Percentiles rank a stretch among this genome's conserved stretches.
Evolutionary conservation across 2,113 vertebrate genomes (phyloP).

Genomic region (Diphyllodes magnificus): DNA sequence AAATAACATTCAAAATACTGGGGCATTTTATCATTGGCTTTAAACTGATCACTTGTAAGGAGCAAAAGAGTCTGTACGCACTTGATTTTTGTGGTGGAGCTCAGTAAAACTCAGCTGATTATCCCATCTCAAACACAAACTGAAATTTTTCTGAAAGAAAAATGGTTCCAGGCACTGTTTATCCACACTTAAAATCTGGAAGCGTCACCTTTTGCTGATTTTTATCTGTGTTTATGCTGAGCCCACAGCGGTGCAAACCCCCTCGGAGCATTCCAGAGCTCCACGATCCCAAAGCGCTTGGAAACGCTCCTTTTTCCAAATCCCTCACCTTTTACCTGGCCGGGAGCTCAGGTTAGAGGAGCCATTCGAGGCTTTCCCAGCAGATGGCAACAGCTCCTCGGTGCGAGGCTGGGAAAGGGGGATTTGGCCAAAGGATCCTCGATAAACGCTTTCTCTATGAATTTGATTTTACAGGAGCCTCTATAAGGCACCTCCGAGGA

Average conservation of each 20-base stretch:
- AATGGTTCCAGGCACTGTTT: background rate
- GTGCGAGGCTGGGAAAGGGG: background rate
- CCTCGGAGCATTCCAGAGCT: background rate
- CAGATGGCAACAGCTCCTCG: conserved; percentile 68
- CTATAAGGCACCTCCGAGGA: accelerated
- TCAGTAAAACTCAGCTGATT: background rate
- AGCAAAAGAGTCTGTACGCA: background rate
- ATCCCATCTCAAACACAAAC: background rate
- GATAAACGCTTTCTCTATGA: background rate
- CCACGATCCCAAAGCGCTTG: accelerated
- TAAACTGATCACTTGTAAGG: background rate
- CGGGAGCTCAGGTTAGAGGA: background rate
- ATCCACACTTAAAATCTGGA: background rate
- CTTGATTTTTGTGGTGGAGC: background rate
- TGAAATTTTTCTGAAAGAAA: background rate
- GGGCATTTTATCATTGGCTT: background rate
- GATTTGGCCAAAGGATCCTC: background rate
- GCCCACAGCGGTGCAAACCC: background rate
- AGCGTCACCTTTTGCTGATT: background rate
- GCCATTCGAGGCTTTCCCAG: conserved; percentile 33
- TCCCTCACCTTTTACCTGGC: background rate
- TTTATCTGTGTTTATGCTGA: background rate
- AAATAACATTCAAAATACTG: background rate
- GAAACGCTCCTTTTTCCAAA: background rate
- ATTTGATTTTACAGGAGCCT: background rate